Conservation (phyloP, 2,113 vertebrate species). For the Poeciliopsis prolifica region DNA sequence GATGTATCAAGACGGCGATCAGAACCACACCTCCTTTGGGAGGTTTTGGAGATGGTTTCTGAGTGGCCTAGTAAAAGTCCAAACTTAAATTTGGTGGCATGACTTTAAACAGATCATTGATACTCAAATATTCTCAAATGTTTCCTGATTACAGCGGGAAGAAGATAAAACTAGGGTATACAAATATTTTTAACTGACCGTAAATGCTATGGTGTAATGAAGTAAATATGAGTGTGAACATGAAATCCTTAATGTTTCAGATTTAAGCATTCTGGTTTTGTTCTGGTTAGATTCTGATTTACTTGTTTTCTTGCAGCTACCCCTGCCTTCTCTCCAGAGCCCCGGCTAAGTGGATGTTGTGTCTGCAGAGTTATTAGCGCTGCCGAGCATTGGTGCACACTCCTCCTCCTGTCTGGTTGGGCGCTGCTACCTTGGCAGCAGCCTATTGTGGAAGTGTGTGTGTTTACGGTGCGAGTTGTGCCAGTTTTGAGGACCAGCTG, state of each 20-base stretch:
- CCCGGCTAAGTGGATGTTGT: constrained; percentile 68
- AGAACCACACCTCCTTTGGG: neutral
- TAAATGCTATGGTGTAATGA: neutral
- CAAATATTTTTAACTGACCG: too few species aligned
- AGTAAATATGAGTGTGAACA: too few species aligned
- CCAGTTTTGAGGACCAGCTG: constrained; percentile 77
- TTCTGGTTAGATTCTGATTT: constrained; percentile 6
- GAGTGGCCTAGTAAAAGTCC: too few species aligned
- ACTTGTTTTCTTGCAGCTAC: constrained; percentile 23
- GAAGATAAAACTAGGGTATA: too few species aligned
- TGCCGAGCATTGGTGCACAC: constrained; percentile 39
- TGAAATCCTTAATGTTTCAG: neutral
- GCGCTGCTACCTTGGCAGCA: constrained; percentile 69
- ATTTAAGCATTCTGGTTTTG: neutral
- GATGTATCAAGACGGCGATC: neutral
- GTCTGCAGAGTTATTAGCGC: constrained; percentile 69
- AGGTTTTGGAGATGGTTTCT: neutral
- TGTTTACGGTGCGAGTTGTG: constrained; percentile 30
- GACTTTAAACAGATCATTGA: neutral
- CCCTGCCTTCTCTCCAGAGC: constrained; percentile 46
- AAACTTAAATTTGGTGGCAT: neutral
- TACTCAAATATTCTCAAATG: too few species aligned
- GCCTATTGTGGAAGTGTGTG: constrained; percentile 32
- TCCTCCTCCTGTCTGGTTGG: constrained; percentile 61
- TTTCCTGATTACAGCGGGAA: too few species aligned